Percentiles rank a stretch among this genome's conserved stretches.
Evolutionary conservation across 2,113 vertebrate species (phyloP).

Genomic region (Pelusios castaneus): DNA sequence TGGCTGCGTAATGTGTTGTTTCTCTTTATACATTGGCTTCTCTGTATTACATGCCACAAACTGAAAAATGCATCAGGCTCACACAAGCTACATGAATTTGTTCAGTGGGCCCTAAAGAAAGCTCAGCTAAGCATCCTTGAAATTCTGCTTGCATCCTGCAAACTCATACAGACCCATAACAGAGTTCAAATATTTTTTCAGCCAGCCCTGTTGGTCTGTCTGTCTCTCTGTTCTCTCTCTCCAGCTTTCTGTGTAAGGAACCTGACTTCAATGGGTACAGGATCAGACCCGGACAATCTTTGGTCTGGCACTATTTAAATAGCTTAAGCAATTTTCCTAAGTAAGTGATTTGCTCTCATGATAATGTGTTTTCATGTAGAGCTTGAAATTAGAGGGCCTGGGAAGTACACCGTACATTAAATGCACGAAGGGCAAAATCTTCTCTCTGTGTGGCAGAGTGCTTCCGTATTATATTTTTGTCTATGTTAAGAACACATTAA

Average conservation of each 20-base stretch:
- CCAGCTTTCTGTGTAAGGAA: not conserved
- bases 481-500: conserved; percentile 14
- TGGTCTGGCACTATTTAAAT: conserved; percentile 25
- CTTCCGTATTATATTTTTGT: not conserved
- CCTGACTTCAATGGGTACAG: not conserved
- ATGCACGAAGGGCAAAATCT: conserved; percentile 2
- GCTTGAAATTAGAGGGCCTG: not conserved
- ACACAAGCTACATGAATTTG: not conserved
- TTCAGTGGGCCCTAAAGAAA: not conserved
- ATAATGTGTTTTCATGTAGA: conserved; percentile 21
- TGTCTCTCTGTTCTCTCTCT: not conserved
- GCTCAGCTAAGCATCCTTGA: not conserved
- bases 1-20: not conserved
- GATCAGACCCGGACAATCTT: conserved; percentile 44
- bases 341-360: conserved; percentile 29
- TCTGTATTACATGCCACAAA: not conserved
- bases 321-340: conserved; percentile 39
- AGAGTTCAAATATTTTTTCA: conserved; percentile 42
- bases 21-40: fast-evolving
- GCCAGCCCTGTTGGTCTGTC: conserved; percentile 1
- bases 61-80: not conserved
- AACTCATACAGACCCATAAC: not conserved
- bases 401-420: not conserved
- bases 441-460: not conserved
- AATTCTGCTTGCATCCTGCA: not conserved